Base-by-base conservation (phyloP, 2,888 invertebrate species). In the Prosopocoilus inquinatus region DNA sequence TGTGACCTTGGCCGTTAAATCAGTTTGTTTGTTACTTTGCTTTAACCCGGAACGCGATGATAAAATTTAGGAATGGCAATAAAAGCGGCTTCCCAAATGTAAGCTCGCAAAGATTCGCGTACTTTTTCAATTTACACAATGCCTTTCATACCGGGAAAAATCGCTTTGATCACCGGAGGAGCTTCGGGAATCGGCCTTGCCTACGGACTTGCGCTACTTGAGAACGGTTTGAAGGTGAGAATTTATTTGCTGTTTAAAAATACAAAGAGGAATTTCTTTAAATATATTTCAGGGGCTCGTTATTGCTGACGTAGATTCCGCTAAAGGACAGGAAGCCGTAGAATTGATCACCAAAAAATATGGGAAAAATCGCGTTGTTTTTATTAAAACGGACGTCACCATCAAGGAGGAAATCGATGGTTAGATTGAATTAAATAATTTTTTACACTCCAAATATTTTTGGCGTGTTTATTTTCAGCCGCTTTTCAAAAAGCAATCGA, bases 341-440 rank as follows among this genome's bases (percentile, higher is more conserved):
- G 82, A 84, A 57, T 82, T 83, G 57, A 75, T 87, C 16, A 79
- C 81, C 9, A 77, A 80, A 15, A 82, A 84, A 67, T 85, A 83
- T 67, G 87, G 87, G 34, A 80, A 84, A 61, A 84, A 85, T 68
- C 83, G 82, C 58, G 84, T 84, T 2, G 74, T 87, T 55, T 88
- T 86, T 69, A 85, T 85, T 64, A 83, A 83, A 57, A 86, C 86
- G 64, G 87, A 88, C 69, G 87, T 87, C 61, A 86, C 87, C 0
- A 86, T 87, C 70, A 86, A 85, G 70, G 82, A 83, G n/a, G 86
- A 87, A 69, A 86, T 85, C 67, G 86, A 87, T 79, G 85, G 87
- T 86, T 41, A 9, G 34, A 4, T 5, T 2, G 20, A 20, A 20
- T 20, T 20, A 28, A 1, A 28, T 28, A 28, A 28, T 9, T 47